Percentiles rank a stretch among this genome's conserved stretches.
Conservation (phyloP, 2,888 invertebrate species). For the Polymixis lichenea region DNA sequence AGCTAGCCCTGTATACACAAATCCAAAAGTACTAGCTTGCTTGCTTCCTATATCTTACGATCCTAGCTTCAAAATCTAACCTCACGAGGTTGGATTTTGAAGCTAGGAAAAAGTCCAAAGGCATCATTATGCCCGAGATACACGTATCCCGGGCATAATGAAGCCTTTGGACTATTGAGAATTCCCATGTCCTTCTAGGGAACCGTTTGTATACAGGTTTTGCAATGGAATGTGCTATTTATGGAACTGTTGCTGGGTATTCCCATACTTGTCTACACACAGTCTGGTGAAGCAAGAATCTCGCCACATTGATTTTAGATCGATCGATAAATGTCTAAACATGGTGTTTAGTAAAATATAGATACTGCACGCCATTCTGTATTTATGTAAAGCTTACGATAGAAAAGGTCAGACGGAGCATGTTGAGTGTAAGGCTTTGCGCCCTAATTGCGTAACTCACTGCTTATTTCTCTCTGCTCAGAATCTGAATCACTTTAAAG, state of each 20-base stretch:
- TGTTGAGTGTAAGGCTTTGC: neutral
- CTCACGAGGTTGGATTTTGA: too few relatives aligned
- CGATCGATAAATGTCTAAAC: neutral
- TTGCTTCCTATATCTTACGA: neutral
- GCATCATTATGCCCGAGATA: too few relatives aligned
- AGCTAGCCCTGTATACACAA: neutral
- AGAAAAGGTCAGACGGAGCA: neutral
- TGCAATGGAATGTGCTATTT: neutral
- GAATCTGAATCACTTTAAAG: too few relatives aligned
- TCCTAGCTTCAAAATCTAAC: neutral
- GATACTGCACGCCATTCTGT: too few relatives aligned
- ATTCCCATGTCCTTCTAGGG: neutral
- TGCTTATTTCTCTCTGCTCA: too few relatives aligned
- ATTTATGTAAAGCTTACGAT: neutral
- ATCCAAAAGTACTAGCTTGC: neutral
- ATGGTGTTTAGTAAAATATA: neutral
- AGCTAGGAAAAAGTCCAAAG: too few relatives aligned
- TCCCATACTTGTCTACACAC: neutral
- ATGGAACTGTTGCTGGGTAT: conserved; percentile 18
- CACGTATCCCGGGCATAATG: neutral
- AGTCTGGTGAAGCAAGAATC: neutral
- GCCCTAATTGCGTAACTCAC: too few relatives aligned
- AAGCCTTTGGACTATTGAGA: neutral
- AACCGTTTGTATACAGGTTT: neutral
- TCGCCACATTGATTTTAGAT: neutral